Evolutionary conservation across 92 coral and sea anemone species (phyloP).

Genomic region (Palythoa caribaeorum): DNA sequence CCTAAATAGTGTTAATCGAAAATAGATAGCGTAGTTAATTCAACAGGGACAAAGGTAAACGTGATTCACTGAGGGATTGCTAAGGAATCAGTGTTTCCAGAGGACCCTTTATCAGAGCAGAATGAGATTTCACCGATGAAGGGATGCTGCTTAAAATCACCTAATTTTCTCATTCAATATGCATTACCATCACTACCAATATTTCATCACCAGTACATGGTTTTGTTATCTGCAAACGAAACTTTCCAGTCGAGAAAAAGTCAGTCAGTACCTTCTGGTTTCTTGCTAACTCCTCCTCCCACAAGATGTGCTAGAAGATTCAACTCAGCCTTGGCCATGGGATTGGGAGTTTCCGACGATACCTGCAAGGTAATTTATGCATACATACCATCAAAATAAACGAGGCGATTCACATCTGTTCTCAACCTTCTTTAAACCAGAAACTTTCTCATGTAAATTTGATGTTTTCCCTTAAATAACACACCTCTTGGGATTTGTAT

Average conservation of each 20-base stretch:
- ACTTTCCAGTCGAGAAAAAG: neutral
- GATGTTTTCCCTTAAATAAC: too few relatives aligned
- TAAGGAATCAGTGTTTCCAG: neutral
- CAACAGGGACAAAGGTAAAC: too few relatives aligned
- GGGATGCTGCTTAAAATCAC: too few relatives aligned
- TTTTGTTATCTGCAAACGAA: neutral
- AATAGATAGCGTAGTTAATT: too few relatives aligned
- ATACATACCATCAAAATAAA: neutral
- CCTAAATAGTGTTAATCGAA: too few relatives aligned
- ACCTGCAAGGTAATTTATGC: constrained; percentile 29
- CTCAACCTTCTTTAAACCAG: neutral
- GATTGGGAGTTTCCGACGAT: constrained; percentile 77
- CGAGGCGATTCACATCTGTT: neutral
- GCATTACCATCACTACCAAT: neutral
- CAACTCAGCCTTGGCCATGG: constrained; percentile 94
- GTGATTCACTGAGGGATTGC: too few relatives aligned
- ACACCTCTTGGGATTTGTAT: too few relatives aligned
- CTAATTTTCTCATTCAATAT: too few relatives aligned
- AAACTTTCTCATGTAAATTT: neutral
- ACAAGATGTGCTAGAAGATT: constrained; percentile 94
- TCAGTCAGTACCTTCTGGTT: constrained; percentile 48
- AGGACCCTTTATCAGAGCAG: too few relatives aligned
- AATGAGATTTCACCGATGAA: too few relatives aligned
- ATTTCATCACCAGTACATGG: neutral
- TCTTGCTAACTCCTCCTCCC: constrained; percentile 71